Base-by-base conservation (phyloP, 2,888 invertebrate species). In the Mactromeris polynyma region DNA sequence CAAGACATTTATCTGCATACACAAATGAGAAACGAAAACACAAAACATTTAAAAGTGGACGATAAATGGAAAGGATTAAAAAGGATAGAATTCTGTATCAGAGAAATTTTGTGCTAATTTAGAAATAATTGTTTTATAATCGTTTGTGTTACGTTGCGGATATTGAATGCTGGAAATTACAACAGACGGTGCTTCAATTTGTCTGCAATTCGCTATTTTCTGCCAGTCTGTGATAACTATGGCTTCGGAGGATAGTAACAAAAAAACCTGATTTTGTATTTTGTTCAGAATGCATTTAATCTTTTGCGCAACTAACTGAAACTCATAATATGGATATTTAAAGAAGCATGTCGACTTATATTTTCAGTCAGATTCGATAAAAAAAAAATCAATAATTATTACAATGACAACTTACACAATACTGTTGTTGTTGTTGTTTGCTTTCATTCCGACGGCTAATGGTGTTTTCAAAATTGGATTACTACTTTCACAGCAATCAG, bases 391-490 rank as follows among this genome's bases (percentile, higher is more conserved):
- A 73, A 73, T 33, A 73, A 36, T 31, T 36, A 17, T 73, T 33
- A 46, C n/a, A 2, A 83, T 83, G 83, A 83, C 40, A 33, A 33
- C 83, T n/a, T 83, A 83, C 46, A 69, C 46, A 11, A 69, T 83
- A 36, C 19, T 77, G 1, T 17, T 84, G 14, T 84, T 84, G 38
- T 36, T 84, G 14, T 33, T 84, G 31, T 84, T 84, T 36, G 54
- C 84, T 36, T 21, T 26, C 4, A 79, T 6, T 42, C 3, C 11
- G 11, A n/a, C 31, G 6, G 42, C 31, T 17, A 11, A 46, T 33
- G 58, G 51, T 81, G 82, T n/a, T 40, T 83, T 78, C 31, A 87
- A 83, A 82, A 87, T 87, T n/a, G 93, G 92, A 89, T 84, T 89
- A 54, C 78, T 92, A 21, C 79, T 91, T 33, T 87, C 93, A 2